Percentiles rank a stretch among this genome's conserved stretches.
Conservation (phyloP, 2,113 vertebrate genomes). For the Saccopteryx bilineata region DNA sequence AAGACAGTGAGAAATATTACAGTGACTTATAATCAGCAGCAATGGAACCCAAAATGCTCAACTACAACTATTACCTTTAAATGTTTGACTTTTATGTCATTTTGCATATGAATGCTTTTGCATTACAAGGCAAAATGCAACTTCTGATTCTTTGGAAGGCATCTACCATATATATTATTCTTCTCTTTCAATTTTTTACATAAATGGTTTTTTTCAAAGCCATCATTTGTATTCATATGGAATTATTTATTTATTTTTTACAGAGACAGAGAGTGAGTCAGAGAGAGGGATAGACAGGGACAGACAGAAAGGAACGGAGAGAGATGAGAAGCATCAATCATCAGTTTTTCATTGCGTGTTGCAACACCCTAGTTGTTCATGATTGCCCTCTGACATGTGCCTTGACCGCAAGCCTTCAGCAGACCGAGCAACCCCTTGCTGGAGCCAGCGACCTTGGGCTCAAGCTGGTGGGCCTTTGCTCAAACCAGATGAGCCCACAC, state of each 20-base stretch:
- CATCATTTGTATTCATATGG: neutral
- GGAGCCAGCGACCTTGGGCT: no score
- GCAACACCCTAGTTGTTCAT: no score
- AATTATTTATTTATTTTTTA: neutral
- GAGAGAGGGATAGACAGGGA: no score
- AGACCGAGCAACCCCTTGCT: no score
- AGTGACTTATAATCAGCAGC: neutral
- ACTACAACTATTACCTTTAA: neutral
- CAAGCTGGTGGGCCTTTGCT: no score
- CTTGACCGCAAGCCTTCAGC: no score
- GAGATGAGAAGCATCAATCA: no score
- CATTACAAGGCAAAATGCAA: neutral
- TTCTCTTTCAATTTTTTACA: neutral
- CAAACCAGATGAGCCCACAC: no score
- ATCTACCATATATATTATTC: neutral
- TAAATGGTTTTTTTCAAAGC: neutral
- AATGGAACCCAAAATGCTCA: neutral
- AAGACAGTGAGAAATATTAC: neutral
- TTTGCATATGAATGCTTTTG: neutral
- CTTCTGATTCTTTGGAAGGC: neutral
- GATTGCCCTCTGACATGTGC: no score
- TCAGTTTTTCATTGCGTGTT: no score
- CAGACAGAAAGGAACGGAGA: no score
- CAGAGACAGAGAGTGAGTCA: no score
- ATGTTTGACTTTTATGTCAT: neutral